Conservation (phyloP, 2,113 vertebrate genomes). For the Syngnathoides biaculeatus region DNA sequence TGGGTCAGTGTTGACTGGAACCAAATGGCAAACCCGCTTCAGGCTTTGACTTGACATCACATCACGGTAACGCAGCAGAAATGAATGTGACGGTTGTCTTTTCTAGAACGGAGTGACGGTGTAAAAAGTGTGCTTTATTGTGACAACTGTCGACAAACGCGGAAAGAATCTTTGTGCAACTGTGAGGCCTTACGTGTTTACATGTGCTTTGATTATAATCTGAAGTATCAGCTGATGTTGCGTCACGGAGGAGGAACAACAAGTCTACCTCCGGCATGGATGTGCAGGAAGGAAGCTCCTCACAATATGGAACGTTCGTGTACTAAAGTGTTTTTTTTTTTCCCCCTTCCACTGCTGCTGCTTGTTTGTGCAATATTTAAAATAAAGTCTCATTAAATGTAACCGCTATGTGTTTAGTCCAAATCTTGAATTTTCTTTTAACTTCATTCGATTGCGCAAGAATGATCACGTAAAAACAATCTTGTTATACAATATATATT, state of each 20-base stretch:
- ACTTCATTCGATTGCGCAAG: neutral
- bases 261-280: slow-evolving; percentile 28
- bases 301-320: neutral
- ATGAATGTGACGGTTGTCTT: slow-evolving; percentile 2
- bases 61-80: neutral
- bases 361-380: slow-evolving; percentile 34
- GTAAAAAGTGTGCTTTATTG: slow-evolving; percentile 17
- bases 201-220: slow-evolving; percentile 6
- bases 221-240: neutral
- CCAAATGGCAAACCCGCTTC: slow-evolving; percentile 11
- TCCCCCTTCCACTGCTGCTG: slow-evolving; percentile 18
- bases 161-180: slow-evolving; percentile 28
- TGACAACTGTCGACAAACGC: slow-evolving; percentile 19
- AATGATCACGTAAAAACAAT: too few relatives aligned
- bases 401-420: neutral
- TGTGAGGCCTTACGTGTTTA: slow-evolving; percentile 39
- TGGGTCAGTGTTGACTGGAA: slow-evolving; percentile 34
- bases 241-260: slow-evolving; percentile 26
- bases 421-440: neutral
- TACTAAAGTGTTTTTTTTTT: neutral
- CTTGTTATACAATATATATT: too few relatives aligned
- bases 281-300: slow-evolving; percentile 5
- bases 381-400: slow-evolving; percentile 42
- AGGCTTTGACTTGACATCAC: slow-evolving; percentile 8
- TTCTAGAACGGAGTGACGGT: slow-evolving; percentile 17